Percentiles rank a stretch among this genome's conserved stretches.
Evolutionary conservation across 37 sponge, comb jelly and placozoan species (phyloP).

Genomic region (Oopsacas minuta): DNA sequence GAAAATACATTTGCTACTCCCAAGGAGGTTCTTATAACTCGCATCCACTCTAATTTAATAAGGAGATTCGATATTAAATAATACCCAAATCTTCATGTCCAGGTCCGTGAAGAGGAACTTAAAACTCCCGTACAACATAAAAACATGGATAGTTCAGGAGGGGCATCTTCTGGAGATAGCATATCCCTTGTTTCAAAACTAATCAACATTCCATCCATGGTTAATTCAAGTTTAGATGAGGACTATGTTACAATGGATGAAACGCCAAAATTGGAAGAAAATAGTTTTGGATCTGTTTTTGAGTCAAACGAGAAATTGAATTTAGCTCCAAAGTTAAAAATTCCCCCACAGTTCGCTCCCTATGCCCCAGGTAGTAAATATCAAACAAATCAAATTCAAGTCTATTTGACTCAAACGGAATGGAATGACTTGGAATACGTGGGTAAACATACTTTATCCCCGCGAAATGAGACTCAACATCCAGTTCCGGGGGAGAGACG

Average conservation of each 20-base stretch:
- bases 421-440: slow-evolving; percentile 2
- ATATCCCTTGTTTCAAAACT: neutral
- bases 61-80: too few species aligned
- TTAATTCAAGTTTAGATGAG: neutral
- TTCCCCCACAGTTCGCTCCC: neutral
- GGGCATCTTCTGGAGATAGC: neutral
- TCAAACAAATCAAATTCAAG: neutral
- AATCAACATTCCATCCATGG: neutral
- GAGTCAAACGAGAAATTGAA: neutral
- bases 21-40: too few species aligned
- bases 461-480: neutral
- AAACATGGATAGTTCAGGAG: neutral
- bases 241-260: slow-evolving; percentile 11
- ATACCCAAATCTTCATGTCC: neutral
- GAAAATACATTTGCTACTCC: too few species aligned
- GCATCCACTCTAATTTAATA: too few species aligned
- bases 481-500: neutral
- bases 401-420: neutral
- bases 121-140: neutral
- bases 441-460: neutral
- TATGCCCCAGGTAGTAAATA: slow-evolving; percentile 7
- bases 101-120: slow-evolving; percentile 6
- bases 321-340: neutral
- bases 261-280: neutral
- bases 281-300: neutral